Conservation (phyloP, 1,140 invertebrate species). For the Macrostomum lignano region DNA sequence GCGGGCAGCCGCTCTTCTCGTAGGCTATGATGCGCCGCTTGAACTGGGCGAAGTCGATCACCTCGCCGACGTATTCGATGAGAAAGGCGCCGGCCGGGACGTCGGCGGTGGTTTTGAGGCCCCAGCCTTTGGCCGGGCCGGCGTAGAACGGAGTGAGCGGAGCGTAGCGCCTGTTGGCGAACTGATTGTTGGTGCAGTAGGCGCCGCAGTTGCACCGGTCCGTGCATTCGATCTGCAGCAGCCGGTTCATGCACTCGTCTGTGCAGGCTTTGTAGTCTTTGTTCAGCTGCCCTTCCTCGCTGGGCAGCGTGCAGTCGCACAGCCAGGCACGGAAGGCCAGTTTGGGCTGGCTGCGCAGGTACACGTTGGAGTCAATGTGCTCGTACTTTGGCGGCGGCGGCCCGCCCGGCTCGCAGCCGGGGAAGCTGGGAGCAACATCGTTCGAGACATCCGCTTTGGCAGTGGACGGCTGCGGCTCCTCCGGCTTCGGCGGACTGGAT, state of each 20-base stretch:
- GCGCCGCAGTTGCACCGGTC: constrained; percentile 53
- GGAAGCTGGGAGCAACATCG: too few relatives aligned
- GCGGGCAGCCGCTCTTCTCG: constrained; percentile 48
- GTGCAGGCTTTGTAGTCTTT: constrained; percentile 57
- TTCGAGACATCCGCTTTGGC: too few relatives aligned
- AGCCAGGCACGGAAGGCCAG: constrained; percentile 26
- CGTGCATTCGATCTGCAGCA: constrained; percentile 91
- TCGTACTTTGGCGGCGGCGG: constrained; percentile 3
- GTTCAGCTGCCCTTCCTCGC: constrained; percentile 45
- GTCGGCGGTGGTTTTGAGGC: constrained; percentile 46
- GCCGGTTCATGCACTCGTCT: constrained; percentile 73
- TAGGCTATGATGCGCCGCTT: constrained; percentile 58
- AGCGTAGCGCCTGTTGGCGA: constrained; percentile 56
- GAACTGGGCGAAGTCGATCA: constrained; percentile 62
- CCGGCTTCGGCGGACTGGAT: not conserved
- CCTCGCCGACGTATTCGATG: constrained; percentile 92
- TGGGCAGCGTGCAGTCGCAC: constrained; percentile 67
- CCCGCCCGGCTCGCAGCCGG: too few relatives aligned
- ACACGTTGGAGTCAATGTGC: not conserved
- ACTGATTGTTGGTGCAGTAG: constrained; percentile 67
- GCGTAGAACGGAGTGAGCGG: constrained; percentile 60
- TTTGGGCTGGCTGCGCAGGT: not conserved
- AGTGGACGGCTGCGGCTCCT: not conserved
- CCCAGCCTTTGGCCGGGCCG: constrained; percentile 58
- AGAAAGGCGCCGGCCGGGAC: constrained; percentile 62